A percentile compares a stretch with the other conserved stretches of the same genome.
These are phyloP conservation scores for Plutomurus gul DNA, from an alignment of 1,140 invertebrate genomes.

Conservation along the genomic window DNA sequence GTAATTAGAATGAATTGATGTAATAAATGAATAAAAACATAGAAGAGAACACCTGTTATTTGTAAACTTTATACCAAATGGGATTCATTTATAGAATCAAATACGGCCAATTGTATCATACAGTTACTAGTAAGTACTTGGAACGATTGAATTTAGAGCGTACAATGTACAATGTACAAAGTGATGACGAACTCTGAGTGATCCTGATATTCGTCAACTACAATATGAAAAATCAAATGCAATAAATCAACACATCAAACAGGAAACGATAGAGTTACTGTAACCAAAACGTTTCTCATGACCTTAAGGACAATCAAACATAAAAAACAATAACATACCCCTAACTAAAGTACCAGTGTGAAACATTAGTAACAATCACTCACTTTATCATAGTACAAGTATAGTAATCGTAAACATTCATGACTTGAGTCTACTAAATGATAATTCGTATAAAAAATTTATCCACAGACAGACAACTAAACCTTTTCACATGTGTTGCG, in stretches of 20 bases:
- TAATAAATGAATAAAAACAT: constrained; percentile 3
- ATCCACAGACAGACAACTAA: constrained; percentile 26
- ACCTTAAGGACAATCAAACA: constrained; percentile 9
- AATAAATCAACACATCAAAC: constrained; percentile 25
- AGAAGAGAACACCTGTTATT: constrained; percentile 23
- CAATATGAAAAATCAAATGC: constrained; percentile 23
- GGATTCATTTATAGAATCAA: constrained; percentile 30
- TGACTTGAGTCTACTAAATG: constrained; percentile 29
- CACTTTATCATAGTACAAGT: constrained; percentile 24
- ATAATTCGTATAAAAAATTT: constrained; percentile 28
- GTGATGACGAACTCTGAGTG: constrained; percentile 17
- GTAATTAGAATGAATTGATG: neutral
- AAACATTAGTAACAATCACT: constrained; percentile 26
- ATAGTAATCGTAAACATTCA: constrained; percentile 21
- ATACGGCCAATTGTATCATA: constrained; percentile 22
- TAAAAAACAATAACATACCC: constrained; percentile 28
- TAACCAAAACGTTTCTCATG: constrained; percentile 3
- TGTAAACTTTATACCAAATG: constrained; percentile 30
- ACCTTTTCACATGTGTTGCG: constrained; percentile 10
- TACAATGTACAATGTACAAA: constrained; percentile 23
- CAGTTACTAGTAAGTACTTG: constrained; percentile 19
- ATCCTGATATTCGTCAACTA: constrained; percentile 14
- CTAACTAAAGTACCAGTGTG: constrained; percentile 27
- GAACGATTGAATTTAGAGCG: constrained; percentile 23
- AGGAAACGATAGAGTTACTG: constrained; percentile 23